These are phyloP conservation scores for Panthera uncia DNA, from an alignment of 2,113 vertebrate genomes.

Conservation along the genomic window DNA sequence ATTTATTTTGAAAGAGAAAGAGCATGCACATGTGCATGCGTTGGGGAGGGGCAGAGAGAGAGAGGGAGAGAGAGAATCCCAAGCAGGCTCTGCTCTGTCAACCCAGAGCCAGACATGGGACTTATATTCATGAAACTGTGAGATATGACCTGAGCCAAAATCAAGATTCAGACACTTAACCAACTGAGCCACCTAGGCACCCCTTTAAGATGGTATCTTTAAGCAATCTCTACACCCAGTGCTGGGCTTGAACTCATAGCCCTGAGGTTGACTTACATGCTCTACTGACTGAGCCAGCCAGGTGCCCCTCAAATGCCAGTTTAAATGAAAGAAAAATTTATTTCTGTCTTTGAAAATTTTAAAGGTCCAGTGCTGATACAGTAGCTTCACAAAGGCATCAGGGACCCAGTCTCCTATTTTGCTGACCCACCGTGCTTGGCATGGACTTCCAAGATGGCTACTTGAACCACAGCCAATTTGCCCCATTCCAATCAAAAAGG, in stretches of 20 bases:
- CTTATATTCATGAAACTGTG: too few species aligned
- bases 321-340: conserved; percentile 12
- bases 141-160: too few species aligned
- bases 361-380: background rate
- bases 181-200: too few species aligned
- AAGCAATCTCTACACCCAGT: background rate
- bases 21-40: too few species aligned
- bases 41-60: too few species aligned
- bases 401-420: background rate
- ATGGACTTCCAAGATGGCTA: background rate
- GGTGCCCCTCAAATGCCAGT: background rate
- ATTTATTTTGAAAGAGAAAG: too few species aligned
- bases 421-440: background rate
- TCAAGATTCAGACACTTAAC: too few species aligned
- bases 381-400: background rate
- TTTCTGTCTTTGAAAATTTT: background rate
- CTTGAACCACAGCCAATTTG: background rate
- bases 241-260: background rate
- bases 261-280: background rate
- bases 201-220: background rate
- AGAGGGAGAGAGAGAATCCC: too few species aligned
- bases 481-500: background rate
- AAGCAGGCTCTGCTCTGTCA: too few species aligned
- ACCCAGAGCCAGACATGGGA: too few species aligned
- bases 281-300: background rate